Percentiles rank a stretch among this genome's conserved stretches.
Conservation (phyloP, 2,888 invertebrate genomes). For the Ectobius pallidus region DNA sequence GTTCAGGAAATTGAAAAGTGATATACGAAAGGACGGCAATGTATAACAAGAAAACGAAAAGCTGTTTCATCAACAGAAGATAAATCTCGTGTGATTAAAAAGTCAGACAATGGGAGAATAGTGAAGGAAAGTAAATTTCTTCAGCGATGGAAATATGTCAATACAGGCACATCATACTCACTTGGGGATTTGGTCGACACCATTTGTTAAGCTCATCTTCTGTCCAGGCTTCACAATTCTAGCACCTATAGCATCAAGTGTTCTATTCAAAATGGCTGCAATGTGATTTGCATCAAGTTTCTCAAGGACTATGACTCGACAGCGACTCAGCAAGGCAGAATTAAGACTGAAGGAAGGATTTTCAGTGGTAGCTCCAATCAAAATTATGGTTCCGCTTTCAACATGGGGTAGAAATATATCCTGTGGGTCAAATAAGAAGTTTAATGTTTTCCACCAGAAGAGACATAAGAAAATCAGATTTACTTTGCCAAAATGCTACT, state of each 20-base stretch:
- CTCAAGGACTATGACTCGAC: constrained; percentile 75
- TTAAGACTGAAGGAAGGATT: constrained; percentile 88
- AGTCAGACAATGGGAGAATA: too few relatives aligned
- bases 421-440: constrained; percentile 47
- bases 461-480: too few relatives aligned
- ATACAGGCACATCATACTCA: not conserved
- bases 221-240: constrained; percentile 35
- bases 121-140: too few relatives aligned
- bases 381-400: constrained; percentile 76
- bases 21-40: too few relatives aligned
- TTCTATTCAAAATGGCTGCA: constrained; percentile 65
- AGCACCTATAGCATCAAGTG: constrained; percentile 56
- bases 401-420: constrained; percentile 81
- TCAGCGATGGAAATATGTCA: too few relatives aligned
- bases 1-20: too few relatives aligned
- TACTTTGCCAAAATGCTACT: too few relatives aligned
- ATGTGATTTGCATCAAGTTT: constrained; percentile 69
- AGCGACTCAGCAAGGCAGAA: constrained; percentile 77
- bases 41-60: too few relatives aligned
- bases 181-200: not conserved
- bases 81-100: too few relatives aligned
- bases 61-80: too few relatives aligned
- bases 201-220: not conserved
- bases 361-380: constrained; percentile 86
- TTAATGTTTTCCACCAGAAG: too few relatives aligned